These are phyloP conservation scores for Scaptomyza tumidula DNA, from an alignment of 2,888 invertebrate genomes.

Conservation along the genomic window DNA sequence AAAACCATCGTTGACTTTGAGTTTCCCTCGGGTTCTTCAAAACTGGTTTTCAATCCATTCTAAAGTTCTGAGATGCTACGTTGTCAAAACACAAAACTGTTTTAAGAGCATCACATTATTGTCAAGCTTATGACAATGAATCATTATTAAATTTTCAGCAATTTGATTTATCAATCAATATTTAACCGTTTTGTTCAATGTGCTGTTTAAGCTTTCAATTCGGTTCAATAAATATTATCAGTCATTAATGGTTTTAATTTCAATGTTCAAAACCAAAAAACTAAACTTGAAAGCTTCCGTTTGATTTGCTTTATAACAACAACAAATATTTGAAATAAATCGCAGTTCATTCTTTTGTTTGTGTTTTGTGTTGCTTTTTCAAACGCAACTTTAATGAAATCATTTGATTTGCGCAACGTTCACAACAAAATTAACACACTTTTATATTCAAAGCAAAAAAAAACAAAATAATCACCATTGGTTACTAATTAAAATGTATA, in stretches of 20 bases:
- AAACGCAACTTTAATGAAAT: conserved; percentile 50
- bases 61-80: conserved; percentile 5
- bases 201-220: conserved; percentile 8
- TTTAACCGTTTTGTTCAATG: conserved; percentile 2
- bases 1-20: conserved; percentile 21
- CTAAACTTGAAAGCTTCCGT: conserved; percentile 64
- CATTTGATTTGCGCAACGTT: conserved; percentile 38
- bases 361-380: conserved; percentile 4
- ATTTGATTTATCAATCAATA: neutral
- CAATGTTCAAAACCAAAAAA: conserved; percentile 20
- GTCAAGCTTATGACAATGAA: neutral
- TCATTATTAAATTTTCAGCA: conserved; percentile 1
- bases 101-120: neutral
- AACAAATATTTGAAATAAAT: conserved; percentile 22
- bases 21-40: conserved; percentile 25
- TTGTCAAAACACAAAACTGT: neutral
- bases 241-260: conserved; percentile 21
- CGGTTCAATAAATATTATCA: conserved; percentile 30
- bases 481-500: conserved; percentile 20
- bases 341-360: conserved; percentile 24
- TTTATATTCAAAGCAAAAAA: conserved; percentile 12
- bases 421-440: conserved; percentile 39
- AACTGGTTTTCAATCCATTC: conserved; percentile 44
- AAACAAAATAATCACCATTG: conserved; percentile 7
- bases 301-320: conserved; percentile 53